Conservation (phyloP, 2,797 vertebrate species). For the Channallabes apus region DNA sequence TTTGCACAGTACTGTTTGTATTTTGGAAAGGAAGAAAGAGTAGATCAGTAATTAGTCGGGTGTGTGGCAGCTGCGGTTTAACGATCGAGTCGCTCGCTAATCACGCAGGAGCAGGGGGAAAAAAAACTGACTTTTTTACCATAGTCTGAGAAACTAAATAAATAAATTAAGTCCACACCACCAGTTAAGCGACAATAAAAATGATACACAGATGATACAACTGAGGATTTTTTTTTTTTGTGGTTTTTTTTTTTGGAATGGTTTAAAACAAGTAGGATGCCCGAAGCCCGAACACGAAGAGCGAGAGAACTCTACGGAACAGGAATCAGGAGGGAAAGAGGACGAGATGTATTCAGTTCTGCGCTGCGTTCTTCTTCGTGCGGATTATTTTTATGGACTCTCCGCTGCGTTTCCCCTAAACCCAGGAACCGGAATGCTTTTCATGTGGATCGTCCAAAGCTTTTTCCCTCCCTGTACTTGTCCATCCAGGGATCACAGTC, state of each 20-base stretch:
- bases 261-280: conserved; percentile 52
- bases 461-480: background rate
- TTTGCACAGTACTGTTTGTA: no score
- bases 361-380: conserved; percentile 19
- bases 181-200: conserved; percentile 58
- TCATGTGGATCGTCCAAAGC: background rate
- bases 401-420: background rate
- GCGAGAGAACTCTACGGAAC: conserved; percentile 28
- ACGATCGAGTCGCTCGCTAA: conserved; percentile 19
- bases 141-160: conserved; percentile 63
- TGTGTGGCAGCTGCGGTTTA: conserved; percentile 27
- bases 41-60: conserved; percentile 15
- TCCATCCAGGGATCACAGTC: background rate
- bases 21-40: background rate
- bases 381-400: conserved; percentile 49
- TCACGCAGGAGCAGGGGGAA: conserved; percentile 57
- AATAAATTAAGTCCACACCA: conserved; percentile 75
- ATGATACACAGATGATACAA: conserved; percentile 56
- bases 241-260: conserved; percentile 7
- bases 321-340: conserved; percentile 40
- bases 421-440: background rate
- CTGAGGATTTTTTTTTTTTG: conserved; percentile 40
- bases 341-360: conserved; percentile 68
- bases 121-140: conserved; percentile 24
- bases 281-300: conserved; percentile 33